Evolutionary conservation across 2,888 invertebrate genomes (phyloP).

Genomic region (Chloroclystis v-ata): DNA sequence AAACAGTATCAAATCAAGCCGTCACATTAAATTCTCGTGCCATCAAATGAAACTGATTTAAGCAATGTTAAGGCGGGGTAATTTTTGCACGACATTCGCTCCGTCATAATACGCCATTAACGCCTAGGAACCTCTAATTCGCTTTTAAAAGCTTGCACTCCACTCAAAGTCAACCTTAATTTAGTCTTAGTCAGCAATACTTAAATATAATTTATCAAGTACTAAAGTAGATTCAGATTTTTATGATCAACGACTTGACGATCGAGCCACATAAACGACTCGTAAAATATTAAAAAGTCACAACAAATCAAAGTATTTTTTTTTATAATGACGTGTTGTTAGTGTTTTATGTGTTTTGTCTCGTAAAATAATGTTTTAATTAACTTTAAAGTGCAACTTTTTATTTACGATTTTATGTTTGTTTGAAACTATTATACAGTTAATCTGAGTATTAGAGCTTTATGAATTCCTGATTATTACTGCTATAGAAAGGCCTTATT

Average conservation of each 20-base stretch:
- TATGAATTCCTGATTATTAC: too few relatives aligned
- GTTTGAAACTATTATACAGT: too few relatives aligned
- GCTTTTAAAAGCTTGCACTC: conserved; percentile 77
- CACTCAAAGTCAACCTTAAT: conserved; percentile 73
- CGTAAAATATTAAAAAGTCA: conserved; percentile 29
- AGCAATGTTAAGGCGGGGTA: conserved; percentile 52
- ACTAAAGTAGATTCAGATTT: conserved; percentile 35
- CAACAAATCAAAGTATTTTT: conserved; percentile 24
- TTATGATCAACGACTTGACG: conserved; percentile 19
- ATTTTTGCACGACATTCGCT: conserved; percentile 68
- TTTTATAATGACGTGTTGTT: conserved; percentile 20
- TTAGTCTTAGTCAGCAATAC: conserved; percentile 72
- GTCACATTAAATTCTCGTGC: conserved; percentile 26
- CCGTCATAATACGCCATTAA: conserved; percentile 74
- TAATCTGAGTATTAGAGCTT: too few relatives aligned
- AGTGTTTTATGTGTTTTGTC: conserved; percentile 17
- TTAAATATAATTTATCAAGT: conserved; percentile 77
- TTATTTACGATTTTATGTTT: too few relatives aligned
- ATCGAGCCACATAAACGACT: conserved; percentile 24
- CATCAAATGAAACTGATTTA: conserved; percentile 30
- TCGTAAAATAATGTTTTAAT: conserved; percentile 5
- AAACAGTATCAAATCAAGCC: conserved; percentile 9
- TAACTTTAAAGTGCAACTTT: not conserved
- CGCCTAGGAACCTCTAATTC: conserved; percentile 70
- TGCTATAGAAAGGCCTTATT: too few relatives aligned